Base-by-base conservation (phyloP, 2,797 vertebrate species). In the Artibeus lituratus region DNA sequence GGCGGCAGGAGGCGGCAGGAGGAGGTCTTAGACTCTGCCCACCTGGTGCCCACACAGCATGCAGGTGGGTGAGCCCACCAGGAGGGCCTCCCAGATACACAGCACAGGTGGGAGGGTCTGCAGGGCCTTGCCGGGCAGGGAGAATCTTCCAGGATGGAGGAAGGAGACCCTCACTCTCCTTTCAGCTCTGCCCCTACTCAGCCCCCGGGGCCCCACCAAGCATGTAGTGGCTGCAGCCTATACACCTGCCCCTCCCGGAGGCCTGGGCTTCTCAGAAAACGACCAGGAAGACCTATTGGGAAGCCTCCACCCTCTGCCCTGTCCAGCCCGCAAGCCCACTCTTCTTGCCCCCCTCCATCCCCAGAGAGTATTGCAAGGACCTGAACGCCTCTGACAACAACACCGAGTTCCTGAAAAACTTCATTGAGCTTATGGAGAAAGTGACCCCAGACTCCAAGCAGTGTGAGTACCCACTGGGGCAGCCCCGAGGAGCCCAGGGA, bases 371-470 rank as follows among this genome's bases (percentile, higher is more conserved):
- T 98, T 99, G 99, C 99, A 99, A 99, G 98, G 99, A 99, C 96
- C 99, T 99, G 98, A 99, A 99, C 98, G 99, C 99, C 97, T 99
- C 99, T 84, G 99, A 98, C 98, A 99, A 99, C 99, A 99, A 99
- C 99, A 99, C 99, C 0, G 99, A 99, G 97, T 99, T 99, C 98
- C 99, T 99, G 98, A 98, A 99, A 96, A 99, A 99, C 99, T 99
- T 99, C 98, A 99, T 99, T 92, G 99, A 99, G 91, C 99, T 99
- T 93, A 99, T 99, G 99, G 99, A 99, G 98, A 99, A 99, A 98
- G 99, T 99, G 98, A 99, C 99, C 8, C 99, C 99, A 8, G 99
- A 99, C 98, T 99, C 99, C 97, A 99, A 99, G 98, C 99, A 99
- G 98, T 99, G 99, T 99, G 98, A 99, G 99, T 98, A 98, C 80